Evolutionary conservation across 2,113 vertebrate genomes (phyloP).

Genomic region (Chionodraco myersi): DNA sequence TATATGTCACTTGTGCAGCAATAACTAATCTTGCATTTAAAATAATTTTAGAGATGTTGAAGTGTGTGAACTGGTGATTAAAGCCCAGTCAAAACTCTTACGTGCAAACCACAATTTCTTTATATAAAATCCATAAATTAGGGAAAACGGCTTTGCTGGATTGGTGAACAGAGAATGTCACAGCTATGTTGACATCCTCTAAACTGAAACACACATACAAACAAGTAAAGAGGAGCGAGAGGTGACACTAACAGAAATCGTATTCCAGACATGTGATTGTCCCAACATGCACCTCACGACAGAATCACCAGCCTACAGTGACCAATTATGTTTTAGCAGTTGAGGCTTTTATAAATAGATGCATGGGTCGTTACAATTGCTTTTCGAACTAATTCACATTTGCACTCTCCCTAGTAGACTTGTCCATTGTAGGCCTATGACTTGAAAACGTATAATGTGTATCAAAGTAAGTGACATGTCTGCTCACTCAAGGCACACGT

Average conservation of each 20-base stretch:
- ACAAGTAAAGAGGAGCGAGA: slow-evolving; percentile 24
- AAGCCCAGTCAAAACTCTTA: background rate
- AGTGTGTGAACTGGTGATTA: background rate
- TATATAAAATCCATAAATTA: background rate
- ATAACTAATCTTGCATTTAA: background rate
- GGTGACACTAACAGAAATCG: slow-evolving; percentile 8
- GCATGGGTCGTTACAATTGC: background rate
- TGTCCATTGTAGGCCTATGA: no score
- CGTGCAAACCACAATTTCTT: no score
- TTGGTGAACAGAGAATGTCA: background rate
- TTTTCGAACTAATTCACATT: background rate
- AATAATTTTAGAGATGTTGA: background rate
- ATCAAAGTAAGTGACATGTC: background rate
- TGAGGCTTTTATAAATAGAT: background rate
- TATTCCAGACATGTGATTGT: slow-evolving; percentile 24
- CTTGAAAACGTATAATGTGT: background rate
- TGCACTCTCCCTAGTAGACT: background rate
- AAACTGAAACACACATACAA: slow-evolving; percentile 3
- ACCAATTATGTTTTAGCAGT: no score
- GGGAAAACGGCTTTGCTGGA: background rate
- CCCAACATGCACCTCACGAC: background rate
- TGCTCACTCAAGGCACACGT: background rate
- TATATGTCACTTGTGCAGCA: background rate
- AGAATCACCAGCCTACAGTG: background rate
- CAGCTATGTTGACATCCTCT: background rate